Conservation (phyloP, 2,113 vertebrate species). For the Hippopotamus amphibius region DNA sequence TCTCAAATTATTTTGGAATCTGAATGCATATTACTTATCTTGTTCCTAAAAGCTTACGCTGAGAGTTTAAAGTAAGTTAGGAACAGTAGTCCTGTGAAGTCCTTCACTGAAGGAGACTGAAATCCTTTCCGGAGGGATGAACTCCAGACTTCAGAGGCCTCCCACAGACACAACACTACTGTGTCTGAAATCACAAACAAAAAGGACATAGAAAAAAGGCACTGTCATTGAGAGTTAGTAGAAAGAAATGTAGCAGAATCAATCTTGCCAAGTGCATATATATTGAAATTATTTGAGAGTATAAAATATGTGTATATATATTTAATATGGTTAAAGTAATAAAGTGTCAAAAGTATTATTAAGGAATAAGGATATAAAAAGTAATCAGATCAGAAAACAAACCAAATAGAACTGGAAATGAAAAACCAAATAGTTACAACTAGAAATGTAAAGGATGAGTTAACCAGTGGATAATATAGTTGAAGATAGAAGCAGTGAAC, state of each 20-base stretch:
- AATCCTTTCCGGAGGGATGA: neutral
- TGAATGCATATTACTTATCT: neutral
- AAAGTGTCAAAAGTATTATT: slow-evolving; percentile 17
- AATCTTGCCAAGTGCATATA: neutral
- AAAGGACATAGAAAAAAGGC: neutral
- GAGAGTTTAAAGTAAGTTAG: neutral
- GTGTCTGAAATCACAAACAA: neutral
- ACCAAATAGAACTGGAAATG: neutral
- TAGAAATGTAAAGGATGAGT: slow-evolving; percentile 18
- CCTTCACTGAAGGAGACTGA: neutral
- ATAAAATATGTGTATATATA: neutral
- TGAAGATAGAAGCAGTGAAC: neutral
- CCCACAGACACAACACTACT: neutral
- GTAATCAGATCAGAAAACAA: neutral
- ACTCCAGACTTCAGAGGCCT: neutral
- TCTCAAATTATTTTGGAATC: neutral
- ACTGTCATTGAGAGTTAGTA: neutral
- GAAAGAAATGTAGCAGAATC: neutral
- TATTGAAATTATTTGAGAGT: neutral
- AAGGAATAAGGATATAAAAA: slow-evolving; percentile 39
- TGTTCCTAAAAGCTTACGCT: neutral
- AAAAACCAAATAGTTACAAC: neutral
- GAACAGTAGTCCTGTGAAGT: neutral
- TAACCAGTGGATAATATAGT: slow-evolving; percentile 11
- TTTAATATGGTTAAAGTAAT: slow-evolving; percentile 19